These are phyloP conservation scores for Ormyrus rosae DNA, from an alignment of 2,888 invertebrate species.

Conservation along the genomic window DNA sequence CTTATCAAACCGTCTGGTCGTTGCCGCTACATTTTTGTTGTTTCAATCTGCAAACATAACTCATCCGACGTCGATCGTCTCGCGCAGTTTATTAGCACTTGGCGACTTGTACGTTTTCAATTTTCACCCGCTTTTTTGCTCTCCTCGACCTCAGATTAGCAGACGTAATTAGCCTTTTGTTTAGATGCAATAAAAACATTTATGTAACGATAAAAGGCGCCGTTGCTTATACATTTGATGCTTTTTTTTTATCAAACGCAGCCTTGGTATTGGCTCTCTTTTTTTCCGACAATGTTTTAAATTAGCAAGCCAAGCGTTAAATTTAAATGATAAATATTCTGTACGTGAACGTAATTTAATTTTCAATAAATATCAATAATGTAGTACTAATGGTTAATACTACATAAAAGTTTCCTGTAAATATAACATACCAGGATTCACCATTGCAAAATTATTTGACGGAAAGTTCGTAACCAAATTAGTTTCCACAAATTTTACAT, in stretches of 20 bases:
- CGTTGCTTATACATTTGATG: not conserved
- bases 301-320: no score
- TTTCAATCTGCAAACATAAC: conserved; percentile 2
- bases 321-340: no score
- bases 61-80: not conserved
- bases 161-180: conserved; percentile 24
- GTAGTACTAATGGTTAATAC: no score
- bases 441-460: no score
- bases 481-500: no score
- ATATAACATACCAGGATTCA: no score
- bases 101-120: not conserved
- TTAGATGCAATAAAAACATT: conserved; percentile 8
- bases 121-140: not conserved
- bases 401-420: no score
- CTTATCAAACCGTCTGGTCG: not conserved
- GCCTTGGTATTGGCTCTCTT: conserved; percentile 9
- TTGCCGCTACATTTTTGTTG: conserved; percentile 4
- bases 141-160: not conserved
- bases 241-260: not conserved
- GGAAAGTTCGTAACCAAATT: no score
- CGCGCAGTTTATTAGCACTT: not conserved
- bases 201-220: conserved; percentile 21
- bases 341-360: no score
- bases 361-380: no score
- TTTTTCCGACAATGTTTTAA: not conserved